Percentiles rank a stretch among this genome's conserved stretches.
Conservation (phyloP, 1,140 invertebrate genomes). For the Centruroides sculpturatus region DNA sequence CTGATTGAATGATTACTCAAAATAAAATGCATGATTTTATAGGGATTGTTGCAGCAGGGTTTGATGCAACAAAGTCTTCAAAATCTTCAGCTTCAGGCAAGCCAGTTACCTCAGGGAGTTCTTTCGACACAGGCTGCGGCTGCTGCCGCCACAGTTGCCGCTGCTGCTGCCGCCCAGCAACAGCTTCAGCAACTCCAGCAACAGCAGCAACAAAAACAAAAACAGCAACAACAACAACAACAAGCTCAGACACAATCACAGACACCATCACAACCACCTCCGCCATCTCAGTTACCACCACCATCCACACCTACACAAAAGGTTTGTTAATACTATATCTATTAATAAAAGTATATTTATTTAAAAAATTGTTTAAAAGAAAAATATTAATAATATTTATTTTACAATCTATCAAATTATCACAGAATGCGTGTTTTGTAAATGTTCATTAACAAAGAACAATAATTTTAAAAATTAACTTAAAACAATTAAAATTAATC, state of each 20-base stretch:
- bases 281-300: conserved; percentile 3
- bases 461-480: background rate
- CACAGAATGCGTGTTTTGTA: too few species aligned
- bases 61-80: conserved; percentile 26
- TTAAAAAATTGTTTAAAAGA: background rate
- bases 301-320: too few species aligned
- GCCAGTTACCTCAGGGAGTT: conserved; percentile 27
- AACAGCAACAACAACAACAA: conserved; percentile 26
- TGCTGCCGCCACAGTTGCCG: conserved; percentile 46
- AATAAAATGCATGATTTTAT: background rate
- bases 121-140: conserved; percentile 46
- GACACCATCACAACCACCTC: conserved; percentile 5
- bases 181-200: conserved; percentile 31
- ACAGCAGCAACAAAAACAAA: conserved; percentile 27
- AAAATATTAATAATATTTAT: background rate
- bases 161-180: conserved; percentile 55
- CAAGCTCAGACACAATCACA: conserved; percentile 7
- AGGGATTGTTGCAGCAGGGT: conserved; percentile 24
- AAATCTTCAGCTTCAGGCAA: conserved; percentile 41
- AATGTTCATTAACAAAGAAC: too few species aligned
- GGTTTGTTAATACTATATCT: background rate
- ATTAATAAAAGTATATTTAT: background rate
- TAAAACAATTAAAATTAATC: too few species aligned
- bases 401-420: too few species aligned
- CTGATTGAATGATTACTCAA: too few species aligned